Conservation (phyloP, 2,113 vertebrate genomes). For the Scophthalmus maximus region DNA sequence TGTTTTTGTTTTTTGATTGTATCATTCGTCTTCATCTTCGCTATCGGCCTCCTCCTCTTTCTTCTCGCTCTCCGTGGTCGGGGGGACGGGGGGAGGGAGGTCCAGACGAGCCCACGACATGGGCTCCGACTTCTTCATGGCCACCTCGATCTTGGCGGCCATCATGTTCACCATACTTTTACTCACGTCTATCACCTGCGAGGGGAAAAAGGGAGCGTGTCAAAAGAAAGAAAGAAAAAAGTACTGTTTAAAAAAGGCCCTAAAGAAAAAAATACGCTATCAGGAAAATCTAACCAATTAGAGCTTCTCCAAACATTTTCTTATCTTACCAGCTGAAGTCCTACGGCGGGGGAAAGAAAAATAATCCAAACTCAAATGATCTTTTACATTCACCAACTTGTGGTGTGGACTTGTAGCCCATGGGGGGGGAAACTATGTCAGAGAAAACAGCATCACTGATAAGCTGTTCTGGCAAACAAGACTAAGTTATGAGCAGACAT, state of each 20-base stretch:
- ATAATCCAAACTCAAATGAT: neutral
- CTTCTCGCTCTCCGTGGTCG: constrained; percentile 76
- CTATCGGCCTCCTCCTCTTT: constrained; percentile 74
- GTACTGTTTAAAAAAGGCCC: neutral
- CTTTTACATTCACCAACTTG: neutral
- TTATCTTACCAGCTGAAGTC: neutral
- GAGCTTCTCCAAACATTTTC: neutral
- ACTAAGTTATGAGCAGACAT: neutral
- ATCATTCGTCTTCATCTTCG: constrained; percentile 73
- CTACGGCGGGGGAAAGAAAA: neutral
- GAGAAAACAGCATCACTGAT: neutral
- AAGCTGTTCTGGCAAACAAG: neutral
- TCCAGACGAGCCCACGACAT: constrained; percentile 95
- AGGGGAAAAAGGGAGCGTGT: neutral
- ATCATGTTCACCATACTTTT: constrained; percentile 94
- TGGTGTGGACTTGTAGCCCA: neutral
- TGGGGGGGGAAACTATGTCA: neutral
- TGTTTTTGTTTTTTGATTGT: neutral
- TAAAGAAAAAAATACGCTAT: neutral
- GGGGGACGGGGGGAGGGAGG: constrained; percentile 81
- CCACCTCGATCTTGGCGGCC: constrained; percentile 93
- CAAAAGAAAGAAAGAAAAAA: neutral
- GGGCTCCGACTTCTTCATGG: constrained; percentile 93
- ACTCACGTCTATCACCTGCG: constrained; percentile 92
- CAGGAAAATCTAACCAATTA: neutral